A percentile compares a stretch with the other conserved stretches of the same genome.
These are phyloP conservation scores for Malurus cyaneus DNA, from an alignment of 2,113 vertebrate species.

Conservation along the genomic window DNA sequence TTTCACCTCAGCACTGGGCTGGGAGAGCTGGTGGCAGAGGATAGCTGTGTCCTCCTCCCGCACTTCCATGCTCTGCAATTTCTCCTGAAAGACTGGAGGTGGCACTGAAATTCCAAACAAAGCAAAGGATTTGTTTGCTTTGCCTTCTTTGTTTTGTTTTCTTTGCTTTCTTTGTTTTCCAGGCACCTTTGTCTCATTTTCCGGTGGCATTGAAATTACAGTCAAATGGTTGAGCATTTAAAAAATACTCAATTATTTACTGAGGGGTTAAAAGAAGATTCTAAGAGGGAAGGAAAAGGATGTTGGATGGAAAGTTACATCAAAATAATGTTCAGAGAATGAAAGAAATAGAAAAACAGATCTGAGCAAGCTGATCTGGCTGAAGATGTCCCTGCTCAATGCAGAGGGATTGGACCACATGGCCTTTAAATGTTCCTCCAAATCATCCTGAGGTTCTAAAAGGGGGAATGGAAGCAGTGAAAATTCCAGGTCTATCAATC, in stretches of 20 bases:
- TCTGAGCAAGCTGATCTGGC: not conserved
- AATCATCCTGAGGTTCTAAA: not conserved
- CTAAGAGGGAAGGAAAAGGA: not conserved
- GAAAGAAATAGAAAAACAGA: not conserved
- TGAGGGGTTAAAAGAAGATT: not conserved
- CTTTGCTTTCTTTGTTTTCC: not conserved
- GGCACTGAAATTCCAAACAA: constrained; percentile 61
- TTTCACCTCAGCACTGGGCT: constrained; percentile 40
- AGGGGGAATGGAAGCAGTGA: not conserved
- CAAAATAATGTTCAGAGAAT: not conserved
- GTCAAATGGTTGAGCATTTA: not conserved
- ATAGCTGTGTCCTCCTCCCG: constrained; percentile 63
- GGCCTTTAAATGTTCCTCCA: not conserved
- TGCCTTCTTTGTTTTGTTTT: not conserved
- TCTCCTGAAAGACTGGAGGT: constrained; percentile 74
- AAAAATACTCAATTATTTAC: not conserved
- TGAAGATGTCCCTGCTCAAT: not conserved
- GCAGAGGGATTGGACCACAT: too few relatives aligned
- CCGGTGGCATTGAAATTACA: not conserved
- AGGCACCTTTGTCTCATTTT: not conserved
- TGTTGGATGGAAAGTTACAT: not conserved
- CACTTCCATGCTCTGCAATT: constrained; percentile 71
- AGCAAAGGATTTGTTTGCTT: not conserved
- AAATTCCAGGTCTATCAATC: not conserved
- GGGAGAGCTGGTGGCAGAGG: constrained; percentile 77